A percentile compares a stretch with the other conserved stretches of the same genome.
These are phyloP conservation scores for Eumeta japonica DNA, from an alignment of 1,140 invertebrate species.

Conservation along the genomic window DNA sequence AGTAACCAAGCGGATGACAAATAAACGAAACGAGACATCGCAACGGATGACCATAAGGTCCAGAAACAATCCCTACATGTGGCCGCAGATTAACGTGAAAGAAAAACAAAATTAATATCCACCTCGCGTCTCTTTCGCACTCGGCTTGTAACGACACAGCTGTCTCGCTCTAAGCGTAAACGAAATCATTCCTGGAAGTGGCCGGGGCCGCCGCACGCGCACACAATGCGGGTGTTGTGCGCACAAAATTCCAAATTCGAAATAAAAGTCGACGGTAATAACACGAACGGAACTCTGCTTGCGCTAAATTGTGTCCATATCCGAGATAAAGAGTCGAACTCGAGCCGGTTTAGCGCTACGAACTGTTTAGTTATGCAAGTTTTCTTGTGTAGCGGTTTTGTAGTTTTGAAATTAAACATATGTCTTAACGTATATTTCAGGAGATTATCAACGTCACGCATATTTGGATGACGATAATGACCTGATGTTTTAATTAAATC, in stretches of 20 bases:
- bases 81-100: conserved; percentile 18
- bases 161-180: conserved; percentile 1
- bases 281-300: neutral
- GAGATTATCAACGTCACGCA: no score
- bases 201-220: conserved; percentile 3
- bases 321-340: neutral
- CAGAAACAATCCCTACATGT: conserved; percentile 49
- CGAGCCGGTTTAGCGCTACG: neutral
- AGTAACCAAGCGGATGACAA: conserved; percentile 3
- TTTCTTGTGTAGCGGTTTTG: no score
- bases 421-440: no score
- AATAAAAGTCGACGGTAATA: conserved; percentile 27
- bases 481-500: no score
- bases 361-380: no score
- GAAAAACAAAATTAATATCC: conserved; percentile 9
- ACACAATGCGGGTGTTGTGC: conserved; percentile 8
- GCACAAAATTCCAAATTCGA: conserved; percentile 6
- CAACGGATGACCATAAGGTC: conserved; percentile 48
- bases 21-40: conserved; percentile 20
- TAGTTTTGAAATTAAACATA: no score
- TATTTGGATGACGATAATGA: no score
- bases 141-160: neutral
- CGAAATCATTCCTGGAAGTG: conserved; percentile 9
- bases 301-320: neutral
- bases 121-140: neutral